Evolutionary conservation across 2,797 vertebrate genomes (phyloP).

Genomic region (Sphaeramia orbicularis): DNA sequence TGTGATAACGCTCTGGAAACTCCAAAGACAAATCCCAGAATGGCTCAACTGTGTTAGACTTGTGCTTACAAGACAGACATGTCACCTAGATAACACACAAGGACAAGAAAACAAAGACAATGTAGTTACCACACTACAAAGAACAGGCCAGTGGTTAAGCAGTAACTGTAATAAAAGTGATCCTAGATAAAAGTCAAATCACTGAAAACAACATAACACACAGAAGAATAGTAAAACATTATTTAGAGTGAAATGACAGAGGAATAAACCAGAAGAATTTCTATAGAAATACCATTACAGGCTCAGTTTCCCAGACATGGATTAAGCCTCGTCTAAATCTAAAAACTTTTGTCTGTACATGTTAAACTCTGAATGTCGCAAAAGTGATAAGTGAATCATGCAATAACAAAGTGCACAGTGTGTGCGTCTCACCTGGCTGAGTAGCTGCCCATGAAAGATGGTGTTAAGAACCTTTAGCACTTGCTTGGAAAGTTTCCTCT

Average conservation of each 20-base stretch:
- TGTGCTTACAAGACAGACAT: constrained; percentile 97
- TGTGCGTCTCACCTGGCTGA: constrained; percentile 92
- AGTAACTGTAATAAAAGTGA: too few relatives aligned
- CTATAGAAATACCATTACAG: too few relatives aligned
- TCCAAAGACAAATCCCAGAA: constrained; percentile 99
- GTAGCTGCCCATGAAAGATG: constrained; percentile 98
- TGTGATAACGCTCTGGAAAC: constrained; percentile 97
- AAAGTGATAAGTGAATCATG: not conserved
- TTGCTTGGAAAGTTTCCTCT: constrained; percentile 98
- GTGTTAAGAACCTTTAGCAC: constrained; percentile 99
- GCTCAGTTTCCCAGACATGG: too few relatives aligned
- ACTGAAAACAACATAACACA: too few relatives aligned
- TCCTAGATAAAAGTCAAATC: too few relatives aligned
- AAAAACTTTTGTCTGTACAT: not conserved
- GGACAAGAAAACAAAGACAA: not conserved
- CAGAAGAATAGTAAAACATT: too few relatives aligned
- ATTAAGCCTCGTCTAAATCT: too few relatives aligned
- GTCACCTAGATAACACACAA: constrained; percentile 88
- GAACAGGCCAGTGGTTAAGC: too few relatives aligned
- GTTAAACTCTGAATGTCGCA: not conserved
- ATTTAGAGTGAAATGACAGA: too few relatives aligned
- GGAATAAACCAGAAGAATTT: too few relatives aligned
- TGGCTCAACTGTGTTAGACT: constrained; percentile 98
- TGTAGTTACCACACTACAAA: too few relatives aligned
- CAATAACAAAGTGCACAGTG: not conserved